Evolutionary conservation across 2,113 vertebrate genomes (phyloP), one percentile per base, ranked within the genome.

Genomic region (Myxocyprinus asiaticus): DNA sequence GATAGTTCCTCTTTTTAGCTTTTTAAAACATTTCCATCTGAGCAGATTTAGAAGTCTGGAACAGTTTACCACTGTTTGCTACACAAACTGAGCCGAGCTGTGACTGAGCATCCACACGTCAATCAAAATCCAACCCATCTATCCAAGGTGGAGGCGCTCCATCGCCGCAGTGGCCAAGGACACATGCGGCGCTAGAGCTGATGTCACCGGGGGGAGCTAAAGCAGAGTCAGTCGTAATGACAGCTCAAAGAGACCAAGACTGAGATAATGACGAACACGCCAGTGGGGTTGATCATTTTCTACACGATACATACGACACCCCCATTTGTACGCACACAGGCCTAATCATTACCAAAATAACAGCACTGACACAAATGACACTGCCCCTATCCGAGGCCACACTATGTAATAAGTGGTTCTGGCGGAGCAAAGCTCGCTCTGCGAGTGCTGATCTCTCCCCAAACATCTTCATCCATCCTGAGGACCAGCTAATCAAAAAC

Each of bases 1-100:
- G 76, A 71, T 73, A 68, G 66, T 75, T 79, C 78, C 67, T 77
- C 74, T 77, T 79, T 77, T 77, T 79, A 67, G 74, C 75, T 81
- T 71, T 83, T 72, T 67, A 67, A 90, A 90, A 92, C 90, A 90
- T 85, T 83, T 91, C 91, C 89, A 90, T 92, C 90, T 92, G 92
- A 89, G 63, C 53, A 67, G 71, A 15, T 45, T 58, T 33, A 67
- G 9, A 67, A 11, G 56, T 75, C 64, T 47, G 53, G 63, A 67
- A 67, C 61, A 33, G 59, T 72, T 65, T 65, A 65, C 59, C 59
- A 72, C 78, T 63, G 64, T 44, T 74, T 61, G 70, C 51, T 70
- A 42, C 69, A 45, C 69, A 51, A 33, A 33, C 15, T 45, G 50
- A 45, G 45, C 17, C 67, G 11, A 42, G 44, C 50, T 55, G 22